These are phyloP conservation scores for Deroplatys truncata DNA, from an alignment of 2,888 invertebrate genomes.

Conservation along the genomic window DNA sequence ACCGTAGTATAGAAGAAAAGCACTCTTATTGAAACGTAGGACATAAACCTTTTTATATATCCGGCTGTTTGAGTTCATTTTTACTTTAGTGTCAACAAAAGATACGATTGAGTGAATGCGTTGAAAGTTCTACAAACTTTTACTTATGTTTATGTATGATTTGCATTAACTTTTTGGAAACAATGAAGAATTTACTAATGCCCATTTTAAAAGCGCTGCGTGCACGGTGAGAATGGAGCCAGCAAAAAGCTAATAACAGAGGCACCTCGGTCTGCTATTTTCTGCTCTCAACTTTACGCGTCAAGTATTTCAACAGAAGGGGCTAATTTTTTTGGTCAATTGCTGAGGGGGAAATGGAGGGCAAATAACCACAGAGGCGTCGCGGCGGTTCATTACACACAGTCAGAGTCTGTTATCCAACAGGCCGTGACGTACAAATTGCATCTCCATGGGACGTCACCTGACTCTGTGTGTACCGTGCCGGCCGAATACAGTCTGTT, in stretches of 20 bases:
- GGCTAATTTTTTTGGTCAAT: background rate
- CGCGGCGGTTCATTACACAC: background rate
- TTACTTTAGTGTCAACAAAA: too few relatives aligned
- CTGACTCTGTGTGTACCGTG: background rate
- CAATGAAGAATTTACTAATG: background rate
- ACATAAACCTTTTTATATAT: too few relatives aligned
- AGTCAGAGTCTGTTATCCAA: background rate
- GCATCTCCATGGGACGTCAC: constrained; percentile 9
- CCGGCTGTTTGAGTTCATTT: too few relatives aligned
- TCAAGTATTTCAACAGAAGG: background rate
- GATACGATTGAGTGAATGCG: too few relatives aligned
- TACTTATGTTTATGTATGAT: background rate
- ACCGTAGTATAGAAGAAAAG: too few relatives aligned
- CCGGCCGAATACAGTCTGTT: background rate
- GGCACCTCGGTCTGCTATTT: background rate
- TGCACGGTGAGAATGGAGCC: background rate
- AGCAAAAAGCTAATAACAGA: background rate
- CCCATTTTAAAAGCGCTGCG: background rate
- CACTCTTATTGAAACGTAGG: too few relatives aligned
- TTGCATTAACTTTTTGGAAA: background rate
- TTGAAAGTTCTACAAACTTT: too few relatives aligned
- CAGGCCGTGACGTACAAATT: constrained; percentile 14
- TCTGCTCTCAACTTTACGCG: background rate
- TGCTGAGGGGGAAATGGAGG: background rate
- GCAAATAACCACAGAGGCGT: background rate